These are phyloP conservation scores for Phyllopteryx taeniolatus DNA, from an alignment of 2,113 vertebrate species.

Conservation along the genomic window DNA sequence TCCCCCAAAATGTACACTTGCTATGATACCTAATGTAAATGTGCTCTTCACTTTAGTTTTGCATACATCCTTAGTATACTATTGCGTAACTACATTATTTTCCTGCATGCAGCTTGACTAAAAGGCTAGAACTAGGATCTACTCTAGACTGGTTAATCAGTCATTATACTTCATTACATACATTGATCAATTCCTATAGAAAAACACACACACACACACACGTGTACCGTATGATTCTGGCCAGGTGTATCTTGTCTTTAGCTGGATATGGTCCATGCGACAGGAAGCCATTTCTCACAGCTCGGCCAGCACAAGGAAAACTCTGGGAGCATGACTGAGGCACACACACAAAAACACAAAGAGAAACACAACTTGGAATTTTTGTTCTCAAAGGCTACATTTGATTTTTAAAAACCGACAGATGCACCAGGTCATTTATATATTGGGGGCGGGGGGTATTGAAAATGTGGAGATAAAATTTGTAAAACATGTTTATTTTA, in stretches of 20 bases:
- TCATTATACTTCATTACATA: constrained; percentile 34
- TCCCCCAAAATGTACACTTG: too few species aligned
- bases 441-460: too few species aligned
- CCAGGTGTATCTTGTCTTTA: constrained; percentile 92
- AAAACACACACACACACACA: constrained; percentile 15
- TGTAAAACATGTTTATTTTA: too few species aligned
- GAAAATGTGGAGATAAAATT: too few species aligned
- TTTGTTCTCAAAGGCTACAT: not conserved
- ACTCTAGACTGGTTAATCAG: constrained; percentile 29
- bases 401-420: not conserved
- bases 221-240: constrained; percentile 81
- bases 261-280: constrained; percentile 90
- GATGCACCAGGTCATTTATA: too few species aligned
- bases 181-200: constrained; percentile 33
- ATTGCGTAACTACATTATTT: not conserved
- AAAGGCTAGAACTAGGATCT: not conserved
- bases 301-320: constrained; percentile 88
- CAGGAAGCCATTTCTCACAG: constrained; percentile 88
- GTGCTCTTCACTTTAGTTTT: too few species aligned
- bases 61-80: too few species aligned
- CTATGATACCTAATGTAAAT: too few species aligned
- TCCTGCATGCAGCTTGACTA: not conserved
- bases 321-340: constrained; percentile 91
- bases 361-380: not conserved
- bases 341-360: constrained; percentile 11